Conservation (phyloP, 2,113 vertebrate species). For the Sylvia atricapilla region DNA sequence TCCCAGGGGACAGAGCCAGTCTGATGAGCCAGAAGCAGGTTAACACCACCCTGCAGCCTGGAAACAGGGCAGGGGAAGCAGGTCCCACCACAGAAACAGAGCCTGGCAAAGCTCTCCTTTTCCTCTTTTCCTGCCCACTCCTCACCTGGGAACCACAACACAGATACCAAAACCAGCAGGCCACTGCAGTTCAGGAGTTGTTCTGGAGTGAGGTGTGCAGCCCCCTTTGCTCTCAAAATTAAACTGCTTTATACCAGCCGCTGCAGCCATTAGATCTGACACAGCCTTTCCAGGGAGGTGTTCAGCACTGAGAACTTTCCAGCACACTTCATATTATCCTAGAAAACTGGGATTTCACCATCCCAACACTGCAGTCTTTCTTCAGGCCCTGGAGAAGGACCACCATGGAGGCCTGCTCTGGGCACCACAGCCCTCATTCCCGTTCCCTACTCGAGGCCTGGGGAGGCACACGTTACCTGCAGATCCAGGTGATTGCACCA, state of each 20-base stretch:
- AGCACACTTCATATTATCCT: neutral
- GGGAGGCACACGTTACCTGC: neutral
- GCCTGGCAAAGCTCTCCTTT: neutral
- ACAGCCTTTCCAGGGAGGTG: neutral
- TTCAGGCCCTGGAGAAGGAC: neutral
- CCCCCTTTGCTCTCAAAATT: rapidly evolving
- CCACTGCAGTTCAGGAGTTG: neutral
- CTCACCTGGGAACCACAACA: neutral
- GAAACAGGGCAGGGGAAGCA: neutral
- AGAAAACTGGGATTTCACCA: neutral
- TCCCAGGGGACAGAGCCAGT: neutral
- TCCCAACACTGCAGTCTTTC: neutral
- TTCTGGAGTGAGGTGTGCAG: neutral
- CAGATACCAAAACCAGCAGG: neutral
- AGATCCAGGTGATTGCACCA: rapidly evolving
- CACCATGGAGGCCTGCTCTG: neutral
- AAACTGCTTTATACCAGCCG: neutral
- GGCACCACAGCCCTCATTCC: rapidly evolving
- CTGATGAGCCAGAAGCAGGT: neutral
- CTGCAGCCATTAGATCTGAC: neutral
- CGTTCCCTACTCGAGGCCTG: rapidly evolving
- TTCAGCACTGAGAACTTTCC: neutral
- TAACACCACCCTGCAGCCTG: neutral
- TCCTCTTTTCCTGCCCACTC: neutral
- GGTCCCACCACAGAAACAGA: neutral